These are phyloP conservation scores for Amaurobius ferox DNA, from an alignment of 2,888 invertebrate species.

Conservation along the genomic window DNA sequence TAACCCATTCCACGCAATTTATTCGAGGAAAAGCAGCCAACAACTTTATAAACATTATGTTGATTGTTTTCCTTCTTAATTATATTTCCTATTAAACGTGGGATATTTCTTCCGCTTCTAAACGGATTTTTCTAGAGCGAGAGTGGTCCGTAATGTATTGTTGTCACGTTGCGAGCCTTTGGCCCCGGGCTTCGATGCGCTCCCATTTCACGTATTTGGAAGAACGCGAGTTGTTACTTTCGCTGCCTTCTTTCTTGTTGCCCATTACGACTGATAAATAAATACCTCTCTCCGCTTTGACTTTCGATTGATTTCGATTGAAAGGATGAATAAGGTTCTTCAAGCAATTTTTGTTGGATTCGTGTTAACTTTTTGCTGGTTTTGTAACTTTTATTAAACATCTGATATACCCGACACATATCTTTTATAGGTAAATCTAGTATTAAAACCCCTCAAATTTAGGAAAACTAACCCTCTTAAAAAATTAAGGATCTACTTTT, in stretches of 20 bases:
- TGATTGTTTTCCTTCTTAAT: conserved; percentile 33
- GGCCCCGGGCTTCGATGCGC: conserved; percentile 4
- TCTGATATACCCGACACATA: too few species aligned
- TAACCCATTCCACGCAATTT: too few species aligned
- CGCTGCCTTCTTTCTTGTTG: not conserved
- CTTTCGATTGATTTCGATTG: not conserved
- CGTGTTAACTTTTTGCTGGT: too few species aligned
- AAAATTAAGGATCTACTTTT: too few species aligned
- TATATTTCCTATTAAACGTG: conserved; percentile 36
- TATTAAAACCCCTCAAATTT: too few species aligned
- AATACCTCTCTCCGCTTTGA: not conserved
- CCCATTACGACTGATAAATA: not conserved
- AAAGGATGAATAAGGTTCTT: too few species aligned
- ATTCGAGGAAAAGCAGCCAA: too few species aligned
- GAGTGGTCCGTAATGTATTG: not conserved
- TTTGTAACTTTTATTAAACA: too few species aligned
- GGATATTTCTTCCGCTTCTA: conserved; percentile 36
- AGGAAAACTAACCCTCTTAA: too few species aligned
- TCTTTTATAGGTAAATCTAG: too few species aligned
- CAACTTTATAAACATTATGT: too few species aligned
- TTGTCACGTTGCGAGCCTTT: not conserved
- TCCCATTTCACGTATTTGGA: conserved; percentile 11
- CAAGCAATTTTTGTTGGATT: too few species aligned
- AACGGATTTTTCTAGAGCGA: conserved; percentile 7
- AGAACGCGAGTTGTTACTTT: not conserved